Evolutionary conservation across 2,113 vertebrate species (phyloP).

Genomic region (Takifugu bimaculatus): DNA sequence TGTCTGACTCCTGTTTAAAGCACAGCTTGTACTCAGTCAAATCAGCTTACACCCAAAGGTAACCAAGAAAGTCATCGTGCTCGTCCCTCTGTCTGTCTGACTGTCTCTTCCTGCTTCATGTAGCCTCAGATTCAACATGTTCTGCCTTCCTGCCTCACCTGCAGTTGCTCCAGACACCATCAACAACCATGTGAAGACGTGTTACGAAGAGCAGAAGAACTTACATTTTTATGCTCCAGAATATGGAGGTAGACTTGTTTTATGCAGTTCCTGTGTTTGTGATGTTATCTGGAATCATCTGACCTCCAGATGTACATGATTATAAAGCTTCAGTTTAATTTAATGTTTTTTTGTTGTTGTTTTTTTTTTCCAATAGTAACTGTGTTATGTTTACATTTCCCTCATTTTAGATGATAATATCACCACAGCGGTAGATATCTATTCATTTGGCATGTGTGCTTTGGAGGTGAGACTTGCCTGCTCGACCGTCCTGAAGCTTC

Average conservation of each 20-base stretch:
- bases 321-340: not conserved
- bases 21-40: not conserved
- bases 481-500: not conserved
- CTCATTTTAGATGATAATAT: conserved; percentile 78
- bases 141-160: conserved; percentile 4
- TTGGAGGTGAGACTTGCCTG: conserved; percentile 84
- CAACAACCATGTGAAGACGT: conserved; percentile 97
- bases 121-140: not conserved
- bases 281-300: no score
- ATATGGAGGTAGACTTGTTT: conserved; percentile 83
- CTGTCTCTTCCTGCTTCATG: not conserved
- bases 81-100: not conserved
- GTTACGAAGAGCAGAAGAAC: conserved; percentile 95
- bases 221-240: conserved; percentile 97
- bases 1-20: not conserved
- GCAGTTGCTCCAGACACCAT: conserved; percentile 96
- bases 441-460: conserved; percentile 98
- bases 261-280: not conserved
- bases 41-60: not conserved
- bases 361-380: not conserved
- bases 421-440: conserved; percentile 96
- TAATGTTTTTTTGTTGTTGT: not conserved
- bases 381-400: not conserved
- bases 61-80: not conserved
- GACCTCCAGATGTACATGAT: not conserved